Evolutionary conservation across 2,888 invertebrate species (phyloP).

Genomic region (Trichopria drosophilae): DNA sequence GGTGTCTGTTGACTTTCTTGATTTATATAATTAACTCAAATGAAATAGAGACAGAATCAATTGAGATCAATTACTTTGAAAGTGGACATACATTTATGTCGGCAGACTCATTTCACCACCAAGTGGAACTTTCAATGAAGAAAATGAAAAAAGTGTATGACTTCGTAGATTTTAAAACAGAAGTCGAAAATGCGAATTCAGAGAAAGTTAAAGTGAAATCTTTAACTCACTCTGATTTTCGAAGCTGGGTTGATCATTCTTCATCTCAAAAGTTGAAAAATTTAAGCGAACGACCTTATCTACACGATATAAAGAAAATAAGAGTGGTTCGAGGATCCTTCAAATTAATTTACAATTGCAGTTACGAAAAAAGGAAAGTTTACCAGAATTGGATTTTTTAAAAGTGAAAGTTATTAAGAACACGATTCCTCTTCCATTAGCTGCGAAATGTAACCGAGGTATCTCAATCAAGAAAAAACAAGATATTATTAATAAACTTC

Average conservation of each 20-base stretch:
- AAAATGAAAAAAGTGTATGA: conserved; percentile 13
- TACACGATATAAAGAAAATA: conserved; percentile 21
- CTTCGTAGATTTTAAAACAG: conserved; percentile 6
- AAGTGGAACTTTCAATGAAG: conserved; percentile 23
- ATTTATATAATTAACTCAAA: conserved; percentile 14
- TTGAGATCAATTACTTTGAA: conserved; percentile 9
- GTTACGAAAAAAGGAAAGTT: conserved; percentile 7
- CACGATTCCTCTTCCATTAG: no score
- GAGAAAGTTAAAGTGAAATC: conserved; percentile 9
- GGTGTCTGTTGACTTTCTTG: conserved; percentile 11
- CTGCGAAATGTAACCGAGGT: no score
- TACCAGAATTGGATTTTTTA: conserved; percentile 8
- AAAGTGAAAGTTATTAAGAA: no score
- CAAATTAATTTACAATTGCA: conserved; percentile 10
- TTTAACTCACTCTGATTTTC: conserved; percentile 5
- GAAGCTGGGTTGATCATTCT: conserved; percentile 12
- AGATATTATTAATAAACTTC: no score
- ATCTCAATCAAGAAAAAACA: no score
- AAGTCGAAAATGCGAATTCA: conserved; percentile 8
- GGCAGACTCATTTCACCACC: conserved; percentile 23
- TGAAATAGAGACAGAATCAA: conserved; percentile 5
- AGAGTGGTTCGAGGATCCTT: conserved; percentile 15
- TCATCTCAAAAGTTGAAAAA: conserved; percentile 10
- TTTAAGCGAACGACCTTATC: conserved; percentile 2
- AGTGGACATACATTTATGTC: conserved; percentile 23